Evolutionary conservation across 2,113 vertebrate species (phyloP).

Genomic region (Hyperoodon ampullatus): DNA sequence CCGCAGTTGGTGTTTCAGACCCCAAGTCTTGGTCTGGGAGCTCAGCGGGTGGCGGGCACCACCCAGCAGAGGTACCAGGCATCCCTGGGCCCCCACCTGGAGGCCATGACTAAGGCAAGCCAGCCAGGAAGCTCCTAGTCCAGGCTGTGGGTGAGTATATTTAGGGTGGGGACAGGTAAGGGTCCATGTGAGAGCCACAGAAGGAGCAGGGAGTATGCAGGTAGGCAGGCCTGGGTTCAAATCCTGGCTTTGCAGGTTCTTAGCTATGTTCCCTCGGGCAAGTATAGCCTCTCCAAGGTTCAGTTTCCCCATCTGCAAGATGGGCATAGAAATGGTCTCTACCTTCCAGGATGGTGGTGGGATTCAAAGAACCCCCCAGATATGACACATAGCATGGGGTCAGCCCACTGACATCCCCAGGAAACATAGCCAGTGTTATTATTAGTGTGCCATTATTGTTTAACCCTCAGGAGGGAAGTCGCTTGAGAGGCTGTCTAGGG

Average conservation of each 20-base stretch:
- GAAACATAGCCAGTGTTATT: neutral
- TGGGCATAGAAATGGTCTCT: too few relatives aligned
- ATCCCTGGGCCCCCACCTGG: neutral
- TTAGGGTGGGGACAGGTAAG: neutral
- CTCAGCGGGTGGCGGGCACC: neutral
- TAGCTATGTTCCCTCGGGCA: neutral
- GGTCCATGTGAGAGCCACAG: neutral
- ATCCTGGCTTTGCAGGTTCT: neutral
- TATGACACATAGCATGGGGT: neutral
- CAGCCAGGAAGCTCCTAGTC: neutral
- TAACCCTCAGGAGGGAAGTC: neutral
- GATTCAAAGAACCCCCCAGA: neutral
- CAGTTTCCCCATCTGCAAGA: neutral
- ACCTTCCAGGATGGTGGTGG: neutral
- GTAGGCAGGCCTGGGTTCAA: neutral
- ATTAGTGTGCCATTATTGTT: neutral
- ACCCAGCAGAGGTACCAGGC: neutral
- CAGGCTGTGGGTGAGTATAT: neutral
- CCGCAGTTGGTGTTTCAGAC: neutral
- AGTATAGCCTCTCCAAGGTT: neutral
- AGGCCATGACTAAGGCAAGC: neutral
- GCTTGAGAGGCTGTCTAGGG: neutral
- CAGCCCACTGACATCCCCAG: neutral
- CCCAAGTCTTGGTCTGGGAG: neutral
- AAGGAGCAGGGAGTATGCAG: neutral